phyloP scores from a whole-genome alignment of 2,888 invertebrate genomes.

The Eulithis testata region DNA sequence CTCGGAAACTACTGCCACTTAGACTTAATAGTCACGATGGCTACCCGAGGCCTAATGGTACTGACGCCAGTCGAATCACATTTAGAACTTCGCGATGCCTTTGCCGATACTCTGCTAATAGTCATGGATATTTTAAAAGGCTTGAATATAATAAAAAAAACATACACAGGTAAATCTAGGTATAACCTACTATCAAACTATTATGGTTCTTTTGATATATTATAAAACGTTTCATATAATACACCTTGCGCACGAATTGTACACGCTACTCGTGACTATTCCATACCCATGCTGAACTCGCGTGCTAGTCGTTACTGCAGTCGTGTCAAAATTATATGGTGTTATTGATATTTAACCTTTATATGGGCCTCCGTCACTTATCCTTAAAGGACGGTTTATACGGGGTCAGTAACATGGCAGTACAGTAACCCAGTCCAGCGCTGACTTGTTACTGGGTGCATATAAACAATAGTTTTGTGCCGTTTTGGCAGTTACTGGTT shows the following conservation, averaged over 20 bases:
- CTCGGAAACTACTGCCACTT: slow-evolving; percentile 44
- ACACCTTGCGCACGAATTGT: slow-evolving; percentile 20
- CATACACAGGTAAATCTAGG: too few species aligned
- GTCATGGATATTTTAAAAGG: background rate
- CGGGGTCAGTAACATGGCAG: too few species aligned
- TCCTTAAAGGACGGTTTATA: too few species aligned
- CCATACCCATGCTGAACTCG: slow-evolving; percentile 7
- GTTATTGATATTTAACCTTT: slow-evolving; percentile 21
- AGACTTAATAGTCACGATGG: slow-evolving; percentile 55
- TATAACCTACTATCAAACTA: too few species aligned
- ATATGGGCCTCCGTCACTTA: background rate
- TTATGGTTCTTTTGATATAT: background rate
- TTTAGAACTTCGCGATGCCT: slow-evolving; percentile 12
- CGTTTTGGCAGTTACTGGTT: too few species aligned
- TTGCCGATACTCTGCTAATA: slow-evolving; percentile 2
- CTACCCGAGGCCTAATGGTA: slow-evolving; percentile 54
- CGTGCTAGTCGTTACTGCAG: slow-evolving; percentile 26
- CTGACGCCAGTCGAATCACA: slow-evolving; percentile 45
- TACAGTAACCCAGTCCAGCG: too few species aligned
- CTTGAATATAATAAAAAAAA: background rate
- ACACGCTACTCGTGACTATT: slow-evolving; percentile 25
- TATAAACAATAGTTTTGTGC: too few species aligned
- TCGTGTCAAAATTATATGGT: slow-evolving; percentile 19
- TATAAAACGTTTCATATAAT: slow-evolving; percentile 9
- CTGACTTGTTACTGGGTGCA: too few species aligned